Conservation (phyloP, 1,140 invertebrate genomes). For the Gryllus bimaculatus region DNA sequence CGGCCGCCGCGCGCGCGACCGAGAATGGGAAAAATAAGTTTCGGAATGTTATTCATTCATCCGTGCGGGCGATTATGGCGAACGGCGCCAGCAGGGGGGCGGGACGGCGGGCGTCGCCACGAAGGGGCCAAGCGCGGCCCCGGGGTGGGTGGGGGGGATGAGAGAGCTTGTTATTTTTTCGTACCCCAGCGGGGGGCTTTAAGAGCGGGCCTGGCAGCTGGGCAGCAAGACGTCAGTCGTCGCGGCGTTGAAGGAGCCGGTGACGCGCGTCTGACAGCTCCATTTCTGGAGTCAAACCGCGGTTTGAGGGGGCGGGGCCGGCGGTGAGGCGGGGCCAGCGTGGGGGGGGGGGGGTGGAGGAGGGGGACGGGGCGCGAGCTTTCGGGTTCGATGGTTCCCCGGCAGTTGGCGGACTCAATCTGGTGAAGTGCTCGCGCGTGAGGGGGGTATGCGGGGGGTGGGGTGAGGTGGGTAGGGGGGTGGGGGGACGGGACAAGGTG, state of each 20-base stretch:
- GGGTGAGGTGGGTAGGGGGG: too few relatives aligned
- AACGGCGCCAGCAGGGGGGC: neutral
- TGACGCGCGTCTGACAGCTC: neutral
- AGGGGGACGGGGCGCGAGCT: neutral
- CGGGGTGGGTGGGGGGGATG: too few relatives aligned
- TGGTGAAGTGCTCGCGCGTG: neutral
- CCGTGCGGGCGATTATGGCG: neutral
- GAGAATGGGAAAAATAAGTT: neutral
- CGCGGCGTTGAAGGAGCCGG: neutral
- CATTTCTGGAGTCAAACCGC: neutral
- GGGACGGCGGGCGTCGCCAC: neutral
- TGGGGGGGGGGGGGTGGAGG: too few relatives aligned
- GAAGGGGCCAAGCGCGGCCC: neutral
- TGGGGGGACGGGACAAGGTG: neutral
- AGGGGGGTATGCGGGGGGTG: too few relatives aligned
- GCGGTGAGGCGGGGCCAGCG: too few relatives aligned
- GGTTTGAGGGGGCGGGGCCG: neutral
- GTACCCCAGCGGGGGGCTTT: neutral
- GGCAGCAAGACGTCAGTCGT: neutral
- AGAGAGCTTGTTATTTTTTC: neutral
- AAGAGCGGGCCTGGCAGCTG: neutral
- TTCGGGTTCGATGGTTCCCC: neutral
- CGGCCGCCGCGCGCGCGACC: too few relatives aligned
- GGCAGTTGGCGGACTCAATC: neutral
- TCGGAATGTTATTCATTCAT: neutral